A percentile compares a stretch with the other conserved stretches of the same genome.
phyloP scores from a whole-genome alignment of 2,113 vertebrate species.

The Glaucomys volans region DNA sequence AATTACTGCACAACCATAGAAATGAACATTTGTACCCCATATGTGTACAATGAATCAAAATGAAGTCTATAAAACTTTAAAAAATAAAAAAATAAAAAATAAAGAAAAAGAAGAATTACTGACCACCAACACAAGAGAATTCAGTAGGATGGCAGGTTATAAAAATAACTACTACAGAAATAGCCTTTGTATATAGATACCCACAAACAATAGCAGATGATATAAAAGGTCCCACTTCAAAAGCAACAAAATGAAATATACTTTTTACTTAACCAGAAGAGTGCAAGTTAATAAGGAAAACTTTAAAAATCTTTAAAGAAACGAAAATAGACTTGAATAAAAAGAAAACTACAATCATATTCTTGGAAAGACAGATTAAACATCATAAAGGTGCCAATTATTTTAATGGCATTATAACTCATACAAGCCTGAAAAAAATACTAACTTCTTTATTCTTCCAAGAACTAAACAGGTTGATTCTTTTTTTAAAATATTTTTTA shows the following conservation, averaged over 20 bases:
- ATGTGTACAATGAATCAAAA: too few relatives aligned
- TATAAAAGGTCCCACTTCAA: neutral
- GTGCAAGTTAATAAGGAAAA: slow-evolving; percentile 9
- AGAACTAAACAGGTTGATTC: neutral
- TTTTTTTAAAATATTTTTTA: too few relatives aligned
- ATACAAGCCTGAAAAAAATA: neutral
- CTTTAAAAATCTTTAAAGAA: neutral
- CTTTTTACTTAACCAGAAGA: slow-evolving; percentile 7
- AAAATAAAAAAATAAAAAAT: too few relatives aligned
- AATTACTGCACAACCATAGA: too few relatives aligned
- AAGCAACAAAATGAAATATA: neutral
- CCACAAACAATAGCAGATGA: neutral
- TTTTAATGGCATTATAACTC: neutral
- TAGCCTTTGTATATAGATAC: neutral
- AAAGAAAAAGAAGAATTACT: slow-evolving; percentile 41
- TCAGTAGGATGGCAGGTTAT: neutral
- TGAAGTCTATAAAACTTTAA: too few relatives aligned
- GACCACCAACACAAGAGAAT: slow-evolving; percentile 9
- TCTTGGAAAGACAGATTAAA: neutral
- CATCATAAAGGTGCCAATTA: neutral
- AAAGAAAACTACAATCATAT: neutral
- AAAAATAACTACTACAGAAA: slow-evolving; percentile 26
- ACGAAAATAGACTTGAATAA: neutral
- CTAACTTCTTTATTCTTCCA: slow-evolving; percentile 15
- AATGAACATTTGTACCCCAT: too few relatives aligned